These are phyloP conservation scores for Mylabris sibirica DNA, from an alignment of 2,888 invertebrate genomes.

Conservation along the genomic window DNA sequence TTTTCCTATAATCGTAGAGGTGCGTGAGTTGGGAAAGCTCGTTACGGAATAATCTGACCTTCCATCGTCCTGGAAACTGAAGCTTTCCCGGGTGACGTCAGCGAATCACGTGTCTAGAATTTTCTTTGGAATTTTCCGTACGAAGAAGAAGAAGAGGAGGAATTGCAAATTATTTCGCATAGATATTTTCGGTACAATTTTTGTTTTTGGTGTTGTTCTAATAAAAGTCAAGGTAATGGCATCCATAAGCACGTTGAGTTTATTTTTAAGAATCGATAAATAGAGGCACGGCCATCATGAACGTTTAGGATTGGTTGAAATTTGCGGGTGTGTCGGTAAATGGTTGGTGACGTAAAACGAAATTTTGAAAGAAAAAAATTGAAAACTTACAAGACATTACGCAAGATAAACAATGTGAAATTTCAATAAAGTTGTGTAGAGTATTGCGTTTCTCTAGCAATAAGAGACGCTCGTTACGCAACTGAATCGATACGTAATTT, in stretches of 20 bases:
- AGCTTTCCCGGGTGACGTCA: conserved; percentile 34
- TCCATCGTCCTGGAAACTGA: conserved; percentile 34
- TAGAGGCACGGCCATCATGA: conserved; percentile 34
- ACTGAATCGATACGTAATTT: too few species aligned
- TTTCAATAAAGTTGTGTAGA: background rate
- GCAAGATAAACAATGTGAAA: background rate
- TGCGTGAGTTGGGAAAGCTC: conserved; percentile 10
- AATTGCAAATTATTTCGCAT: background rate
- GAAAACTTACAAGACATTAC: conserved; percentile 18
- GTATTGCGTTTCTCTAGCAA: background rate
- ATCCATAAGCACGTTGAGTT: conserved; percentile 40
- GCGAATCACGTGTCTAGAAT: conserved; percentile 32
- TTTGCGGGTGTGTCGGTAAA: conserved; percentile 49
- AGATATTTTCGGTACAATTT: background rate
- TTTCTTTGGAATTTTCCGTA: background rate
- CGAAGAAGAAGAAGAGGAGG: too few species aligned
- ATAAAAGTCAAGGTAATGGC: conserved; percentile 44
- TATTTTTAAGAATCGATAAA: conserved; percentile 48
- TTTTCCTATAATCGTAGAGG: background rate
- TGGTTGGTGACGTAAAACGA: conserved; percentile 20
- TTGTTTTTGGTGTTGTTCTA: background rate
- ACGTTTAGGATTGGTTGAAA: conserved; percentile 45
- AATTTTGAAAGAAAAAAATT: conserved; percentile 34
- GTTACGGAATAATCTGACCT: conserved; percentile 24
- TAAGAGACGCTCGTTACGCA: too few species aligned